These are phyloP conservation scores for Geotrypetes seraphini DNA, from an alignment of 2,797 vertebrate species.

Conservation along the genomic window DNA sequence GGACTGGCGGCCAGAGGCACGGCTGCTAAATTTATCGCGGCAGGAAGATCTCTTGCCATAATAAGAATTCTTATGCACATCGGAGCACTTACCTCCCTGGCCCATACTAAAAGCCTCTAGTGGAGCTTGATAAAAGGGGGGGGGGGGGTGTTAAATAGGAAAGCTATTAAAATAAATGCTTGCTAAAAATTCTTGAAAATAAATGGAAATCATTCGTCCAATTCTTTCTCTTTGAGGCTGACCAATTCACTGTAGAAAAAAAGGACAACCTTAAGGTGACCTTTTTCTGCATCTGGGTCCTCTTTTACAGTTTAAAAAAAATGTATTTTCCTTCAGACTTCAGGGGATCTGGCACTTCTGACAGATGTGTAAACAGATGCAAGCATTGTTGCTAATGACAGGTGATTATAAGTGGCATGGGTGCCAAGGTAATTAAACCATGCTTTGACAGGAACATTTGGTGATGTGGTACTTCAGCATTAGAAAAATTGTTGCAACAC, in stretches of 20 bases:
- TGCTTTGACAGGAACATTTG: conserved; percentile 90
- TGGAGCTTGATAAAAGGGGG: too few species aligned
- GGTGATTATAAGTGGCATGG: conserved; percentile 91
- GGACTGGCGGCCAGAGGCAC: too few species aligned
- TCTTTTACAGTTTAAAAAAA: conserved; percentile 30
- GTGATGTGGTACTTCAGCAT: conserved; percentile 72
- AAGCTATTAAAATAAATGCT: too few species aligned
- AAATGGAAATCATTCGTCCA: too few species aligned
- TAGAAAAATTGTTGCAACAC: conserved; percentile 69
- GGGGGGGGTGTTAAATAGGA: too few species aligned
- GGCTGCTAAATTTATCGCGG: too few species aligned
- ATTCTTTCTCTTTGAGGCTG: too few species aligned
- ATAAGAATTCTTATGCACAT: too few species aligned
- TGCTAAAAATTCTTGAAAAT: too few species aligned
- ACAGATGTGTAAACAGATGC: conserved; percentile 94
- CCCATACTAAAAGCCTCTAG: too few species aligned
- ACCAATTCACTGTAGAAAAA: neutral
- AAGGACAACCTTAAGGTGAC: conserved; percentile 29
- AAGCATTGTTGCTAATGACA: conserved; percentile 85
- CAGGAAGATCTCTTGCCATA: too few species aligned
- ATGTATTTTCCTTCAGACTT: conserved; percentile 37
- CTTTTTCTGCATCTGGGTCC: conserved; percentile 47
- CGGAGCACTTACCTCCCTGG: too few species aligned
- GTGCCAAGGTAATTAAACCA: conserved; percentile 93
- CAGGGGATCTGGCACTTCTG: conserved; percentile 58